A percentile compares a stretch with the other conserved stretches of the same genome.
Evolutionary conservation across 2,797 vertebrate species (phyloP).

Genomic region (Lithobates sylvaticus): DNA sequence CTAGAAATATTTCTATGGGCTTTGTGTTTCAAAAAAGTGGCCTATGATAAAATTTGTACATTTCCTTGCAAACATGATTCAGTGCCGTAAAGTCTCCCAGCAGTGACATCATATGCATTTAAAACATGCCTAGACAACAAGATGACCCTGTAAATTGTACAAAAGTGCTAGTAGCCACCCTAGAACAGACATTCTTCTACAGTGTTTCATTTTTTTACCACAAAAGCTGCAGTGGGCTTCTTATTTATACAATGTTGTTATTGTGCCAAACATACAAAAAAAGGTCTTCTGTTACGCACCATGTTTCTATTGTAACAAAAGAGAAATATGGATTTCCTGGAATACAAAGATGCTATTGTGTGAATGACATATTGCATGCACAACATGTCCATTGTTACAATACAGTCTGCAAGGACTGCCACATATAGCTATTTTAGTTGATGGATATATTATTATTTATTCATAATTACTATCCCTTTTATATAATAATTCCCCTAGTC

Average conservation of each 20-base stretch:
- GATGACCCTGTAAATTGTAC: neutral
- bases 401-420: neutral
- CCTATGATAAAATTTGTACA: slow-evolving; percentile 1
- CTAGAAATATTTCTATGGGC: too few relatives aligned
- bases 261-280: slow-evolving; percentile 29
- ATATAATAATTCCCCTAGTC: too few relatives aligned
- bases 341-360: slow-evolving; percentile 25
- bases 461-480: neutral
- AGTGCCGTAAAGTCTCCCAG: neutral
- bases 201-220: neutral
- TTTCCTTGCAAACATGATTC: neutral
- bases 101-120: neutral
- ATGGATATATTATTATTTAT: neutral
- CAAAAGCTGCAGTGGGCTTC: slow-evolving; percentile 3
- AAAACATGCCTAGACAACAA: neutral
- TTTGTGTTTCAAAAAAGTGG: too few relatives aligned
- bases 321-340: slow-evolving; percentile 26
- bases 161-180: neutral
- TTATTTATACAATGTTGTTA: slow-evolving; percentile 14
- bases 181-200: neutral
- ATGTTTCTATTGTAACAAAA: slow-evolving; percentile 26
- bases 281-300: slow-evolving; percentile 15
- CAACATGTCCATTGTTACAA: slow-evolving; percentile 32
- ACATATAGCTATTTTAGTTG: neutral
- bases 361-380: slow-evolving; percentile 12